phyloP scores from a whole-genome alignment of 2,797 vertebrate species.

The Coccyzus lansbergi region DNA sequence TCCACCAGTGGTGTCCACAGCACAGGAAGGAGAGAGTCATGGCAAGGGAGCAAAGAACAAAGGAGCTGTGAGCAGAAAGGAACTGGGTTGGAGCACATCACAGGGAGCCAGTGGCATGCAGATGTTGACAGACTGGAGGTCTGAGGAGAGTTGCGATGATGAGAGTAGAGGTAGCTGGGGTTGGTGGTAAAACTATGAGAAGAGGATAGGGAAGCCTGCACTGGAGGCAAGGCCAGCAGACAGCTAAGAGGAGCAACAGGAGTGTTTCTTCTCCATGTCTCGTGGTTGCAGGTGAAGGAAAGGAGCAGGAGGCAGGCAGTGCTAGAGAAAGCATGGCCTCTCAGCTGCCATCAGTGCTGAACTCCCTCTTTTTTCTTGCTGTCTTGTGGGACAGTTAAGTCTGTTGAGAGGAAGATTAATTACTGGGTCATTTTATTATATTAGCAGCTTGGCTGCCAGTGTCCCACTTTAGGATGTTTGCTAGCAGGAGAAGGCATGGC shows the following conservation, averaged over 20 bases:
- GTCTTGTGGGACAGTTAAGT: not conserved
- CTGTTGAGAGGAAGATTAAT: not conserved
- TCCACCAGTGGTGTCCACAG: not conserved
- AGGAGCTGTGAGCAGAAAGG: not conserved
- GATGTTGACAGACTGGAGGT: not conserved
- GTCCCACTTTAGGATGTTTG: not conserved
- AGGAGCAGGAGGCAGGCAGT: not conserved
- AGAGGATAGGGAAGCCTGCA: not conserved
- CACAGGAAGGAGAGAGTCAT: not conserved
- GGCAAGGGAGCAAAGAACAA: not conserved
- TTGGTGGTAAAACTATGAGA: fast-evolving
- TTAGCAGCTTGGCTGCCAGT: not conserved
- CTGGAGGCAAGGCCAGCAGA: not conserved
- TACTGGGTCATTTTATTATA: not conserved
- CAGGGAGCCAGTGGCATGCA: fast-evolving
- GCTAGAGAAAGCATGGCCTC: not conserved
- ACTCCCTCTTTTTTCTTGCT: not conserved
- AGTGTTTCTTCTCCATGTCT: not conserved
- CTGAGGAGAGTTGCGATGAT: not conserved
- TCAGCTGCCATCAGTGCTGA: not conserved
- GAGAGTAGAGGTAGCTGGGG: not conserved
- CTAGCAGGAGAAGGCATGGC: not conserved
- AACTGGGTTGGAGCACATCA: not conserved
- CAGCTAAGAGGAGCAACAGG: fast-evolving
- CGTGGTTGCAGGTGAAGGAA: not conserved